These are phyloP conservation scores for Hippocampus comes DNA, from an alignment of 2,113 vertebrate species.

Conservation along the genomic window DNA sequence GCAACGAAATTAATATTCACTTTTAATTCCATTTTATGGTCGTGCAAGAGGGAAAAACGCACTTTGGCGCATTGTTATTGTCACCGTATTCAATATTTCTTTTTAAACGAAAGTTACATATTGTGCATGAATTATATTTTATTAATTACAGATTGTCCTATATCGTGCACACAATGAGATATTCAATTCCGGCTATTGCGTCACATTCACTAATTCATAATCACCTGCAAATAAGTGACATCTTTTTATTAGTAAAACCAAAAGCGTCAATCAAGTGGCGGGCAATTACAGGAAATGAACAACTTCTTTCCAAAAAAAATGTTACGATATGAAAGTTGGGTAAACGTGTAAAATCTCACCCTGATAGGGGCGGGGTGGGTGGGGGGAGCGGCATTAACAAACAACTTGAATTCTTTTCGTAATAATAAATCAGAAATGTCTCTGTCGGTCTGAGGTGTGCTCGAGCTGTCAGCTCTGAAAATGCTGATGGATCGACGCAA, in stretches of 20 bases:
- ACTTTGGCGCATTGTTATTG: too few species aligned
- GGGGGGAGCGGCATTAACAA: neutral
- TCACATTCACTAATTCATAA: neutral
- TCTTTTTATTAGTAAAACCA: too few species aligned
- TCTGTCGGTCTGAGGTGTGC: neutral
- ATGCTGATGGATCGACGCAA: slow-evolving; percentile 49
- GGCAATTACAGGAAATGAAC: neutral
- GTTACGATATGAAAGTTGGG: neutral
- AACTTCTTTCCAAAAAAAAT: neutral
- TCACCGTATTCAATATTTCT: too few species aligned
- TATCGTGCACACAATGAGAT: too few species aligned
- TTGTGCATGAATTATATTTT: too few species aligned
- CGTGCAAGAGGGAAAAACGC: neutral
- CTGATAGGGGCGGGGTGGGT: too few species aligned
- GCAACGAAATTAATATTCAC: neutral
- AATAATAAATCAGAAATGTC: neutral
- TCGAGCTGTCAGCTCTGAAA: slow-evolving; percentile 29
- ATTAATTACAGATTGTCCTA: too few species aligned
- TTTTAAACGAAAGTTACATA: too few species aligned
- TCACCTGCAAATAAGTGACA: neutral
- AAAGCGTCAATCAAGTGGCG: neutral
- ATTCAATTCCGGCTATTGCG: neutral
- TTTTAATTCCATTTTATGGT: neutral
- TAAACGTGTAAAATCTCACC: neutral
- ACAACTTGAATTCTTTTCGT: neutral